Percentiles rank a stretch among this genome's conserved stretches.
Conservation (phyloP, 1,140 invertebrate genomes). For the Kradibia gibbosae region DNA sequence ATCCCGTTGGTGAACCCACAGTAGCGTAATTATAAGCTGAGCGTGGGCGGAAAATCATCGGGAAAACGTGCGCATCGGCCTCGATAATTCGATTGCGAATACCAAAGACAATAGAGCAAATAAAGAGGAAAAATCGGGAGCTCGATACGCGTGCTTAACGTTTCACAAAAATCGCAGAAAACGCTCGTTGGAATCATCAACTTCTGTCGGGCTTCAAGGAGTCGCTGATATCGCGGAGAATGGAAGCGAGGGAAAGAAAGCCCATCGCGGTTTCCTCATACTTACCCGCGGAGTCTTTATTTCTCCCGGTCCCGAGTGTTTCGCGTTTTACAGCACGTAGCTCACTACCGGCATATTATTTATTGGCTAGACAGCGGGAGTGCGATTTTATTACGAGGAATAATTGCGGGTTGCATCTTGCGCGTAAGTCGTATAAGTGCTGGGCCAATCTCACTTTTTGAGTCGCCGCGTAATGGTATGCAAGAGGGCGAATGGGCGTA, state of each 20-base stretch:
- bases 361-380: slow-evolving; percentile 50
- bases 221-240: too few species aligned
- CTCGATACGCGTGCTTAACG: not conserved
- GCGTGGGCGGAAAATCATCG: not conserved
- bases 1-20: not conserved
- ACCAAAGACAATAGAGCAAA: not conserved
- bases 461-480: slow-evolving; percentile 39
- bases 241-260: not conserved
- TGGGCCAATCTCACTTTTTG: slow-evolving; percentile 43
- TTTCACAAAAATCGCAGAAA: not conserved
- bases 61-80: not conserved
- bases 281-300: slow-evolving; percentile 1
- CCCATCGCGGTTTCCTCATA: slow-evolving; percentile 36
- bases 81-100: not conserved
- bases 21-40: not conserved
- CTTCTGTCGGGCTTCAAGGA: too few species aligned
- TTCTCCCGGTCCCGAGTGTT: slow-evolving; percentile 4
- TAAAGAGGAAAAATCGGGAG: not conserved
- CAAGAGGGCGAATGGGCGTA: slow-evolving; percentile 46
- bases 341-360: slow-evolving; percentile 34
- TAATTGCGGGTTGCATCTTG: slow-evolving; percentile 50
- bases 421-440: slow-evolving; percentile 25
- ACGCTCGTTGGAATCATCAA: not conserved
- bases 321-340: slow-evolving; percentile 37
- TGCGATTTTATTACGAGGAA: slow-evolving; percentile 50